Evolutionary conservation across 2,888 invertebrate species (phyloP), one percentile per base, ranked within the genome.

Genomic region (Lymantria dispar): DNA sequence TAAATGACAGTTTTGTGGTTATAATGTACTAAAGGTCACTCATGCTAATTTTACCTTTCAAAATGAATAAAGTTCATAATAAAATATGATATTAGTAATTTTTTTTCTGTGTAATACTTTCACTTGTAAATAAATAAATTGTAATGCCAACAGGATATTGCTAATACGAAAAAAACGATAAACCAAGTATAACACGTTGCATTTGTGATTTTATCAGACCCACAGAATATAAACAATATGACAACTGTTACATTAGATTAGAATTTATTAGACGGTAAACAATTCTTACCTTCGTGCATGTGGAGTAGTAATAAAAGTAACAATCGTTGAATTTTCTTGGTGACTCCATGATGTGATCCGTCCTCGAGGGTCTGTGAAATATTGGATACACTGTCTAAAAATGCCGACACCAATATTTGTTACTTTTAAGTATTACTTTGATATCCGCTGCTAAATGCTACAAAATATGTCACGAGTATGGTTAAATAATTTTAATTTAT

Each of bases 241-340:
- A 57, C 57, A 60, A 45, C 52, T 57, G 43, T 52, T 53, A 53
- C 15, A 45, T 43, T 46, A 9, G 14, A 48, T 46, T 45, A 10
- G 13, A 52, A 52, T 48, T 43, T 53, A 61, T 51, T 56, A 54
- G 54, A 50, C 71, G 58, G 51, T 50, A 52, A 22, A 22, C 61
- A 40, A 60, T 47, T 51, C 88, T 88, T 89, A 96, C 96, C 94
- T 96, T 97, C 60, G 94, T 94, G 83, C 97, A 97, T 59, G 95
- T 95, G 50, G 96, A 96, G 81, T 97, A 96, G 82, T 96, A 97
- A 87, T 95, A 97, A 91, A 96, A 97, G 87, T 97, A 97, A 86
- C 97, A 97, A 85, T 97, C 97, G 85, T 96, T 95, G 83, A 95
- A 94, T 91, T 95, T 95, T 74, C 94, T 93, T 70, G 94, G 94